phyloP scores from a whole-genome alignment of 2,113 vertebrate species.

The Engraulis encrasicolus region DNA sequence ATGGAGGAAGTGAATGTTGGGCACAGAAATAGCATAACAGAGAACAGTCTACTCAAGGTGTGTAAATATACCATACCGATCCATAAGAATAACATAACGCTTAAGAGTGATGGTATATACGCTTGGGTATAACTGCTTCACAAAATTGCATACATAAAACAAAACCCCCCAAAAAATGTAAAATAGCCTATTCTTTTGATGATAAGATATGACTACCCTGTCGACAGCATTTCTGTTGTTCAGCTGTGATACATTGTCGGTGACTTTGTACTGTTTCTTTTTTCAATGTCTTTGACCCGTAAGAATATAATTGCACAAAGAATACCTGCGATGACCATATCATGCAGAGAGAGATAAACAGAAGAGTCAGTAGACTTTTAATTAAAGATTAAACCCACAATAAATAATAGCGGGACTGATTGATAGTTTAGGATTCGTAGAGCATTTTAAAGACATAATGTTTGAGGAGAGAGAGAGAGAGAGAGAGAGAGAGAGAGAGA shows the following conservation, averaged over 20 bases:
- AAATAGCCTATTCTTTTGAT: slow-evolving; percentile 15
- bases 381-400: slow-evolving; percentile 20
- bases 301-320: slow-evolving; percentile 50
- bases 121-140: slow-evolving; percentile 13
- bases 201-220: slow-evolving; percentile 19
- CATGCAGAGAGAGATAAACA: slow-evolving; percentile 52
- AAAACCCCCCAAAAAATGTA: no score
- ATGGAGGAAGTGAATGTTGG: not conserved
- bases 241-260: slow-evolving; percentile 15
- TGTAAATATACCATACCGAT: slow-evolving; percentile 14
- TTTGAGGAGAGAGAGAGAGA: not conserved
- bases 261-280: slow-evolving; percentile 16
- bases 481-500: slow-evolving; percentile 20
- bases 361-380: slow-evolving; percentile 43
- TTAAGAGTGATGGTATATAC: not conserved
- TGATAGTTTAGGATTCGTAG: slow-evolving; percentile 21
- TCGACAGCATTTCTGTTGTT: slow-evolving; percentile 19
- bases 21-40: slow-evolving; percentile 7
- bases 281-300: slow-evolving; percentile 47
- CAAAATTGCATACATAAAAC: slow-evolving; percentile 17
- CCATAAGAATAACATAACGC: slow-evolving; percentile 7
- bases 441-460: slow-evolving; percentile 23
- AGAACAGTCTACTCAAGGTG: slow-evolving; percentile 8
- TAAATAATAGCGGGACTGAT: slow-evolving; percentile 21
- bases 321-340: slow-evolving; percentile 44